Percentiles rank a stretch among this genome's conserved stretches.
These are phyloP conservation scores for Oriolus oriolus DNA, from an alignment of 2,113 vertebrate species.

Conservation along the genomic window DNA sequence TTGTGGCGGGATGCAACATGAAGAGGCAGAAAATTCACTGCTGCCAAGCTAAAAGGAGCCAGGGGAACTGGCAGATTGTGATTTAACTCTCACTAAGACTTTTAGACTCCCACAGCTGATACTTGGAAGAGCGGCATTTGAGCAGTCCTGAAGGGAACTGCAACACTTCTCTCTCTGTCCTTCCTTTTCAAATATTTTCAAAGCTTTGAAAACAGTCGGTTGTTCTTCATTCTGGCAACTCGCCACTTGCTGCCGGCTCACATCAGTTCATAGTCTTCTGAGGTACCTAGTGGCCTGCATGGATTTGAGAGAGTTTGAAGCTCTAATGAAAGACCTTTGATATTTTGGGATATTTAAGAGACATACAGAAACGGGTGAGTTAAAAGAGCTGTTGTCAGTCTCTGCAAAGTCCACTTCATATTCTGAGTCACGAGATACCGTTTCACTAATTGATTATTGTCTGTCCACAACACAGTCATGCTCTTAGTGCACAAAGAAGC, in stretches of 20 bases:
- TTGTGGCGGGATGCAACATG: constrained; percentile 31
- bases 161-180: constrained; percentile 36
- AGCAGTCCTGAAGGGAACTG: constrained; percentile 47
- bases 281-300: constrained; percentile 1
- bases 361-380: neutral
- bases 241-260: constrained; percentile 11
- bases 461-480: neutral
- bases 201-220: constrained; percentile 59
- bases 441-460: constrained; percentile 51
- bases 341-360: constrained; percentile 34
- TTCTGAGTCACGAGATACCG: neutral
- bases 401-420: constrained; percentile 34
- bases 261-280: constrained; percentile 25
- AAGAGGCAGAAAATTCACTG: constrained; percentile 29
- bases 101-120: constrained; percentile 25
- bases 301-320: constrained; percentile 28
- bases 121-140: neutral
- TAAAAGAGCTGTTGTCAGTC: constrained; percentile 56
- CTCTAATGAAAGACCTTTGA: constrained; percentile 42
- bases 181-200: constrained; percentile 59
- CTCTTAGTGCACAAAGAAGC: constrained; percentile 19
- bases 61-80: neutral
- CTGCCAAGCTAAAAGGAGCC: neutral
- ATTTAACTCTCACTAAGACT: constrained; percentile 36
- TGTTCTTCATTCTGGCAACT: constrained; percentile 35